Percentiles rank a stretch among this genome's conserved stretches.
Evolutionary conservation across 1,140 invertebrate species (phyloP).

Genomic region (Lethrus apterus): DNA sequence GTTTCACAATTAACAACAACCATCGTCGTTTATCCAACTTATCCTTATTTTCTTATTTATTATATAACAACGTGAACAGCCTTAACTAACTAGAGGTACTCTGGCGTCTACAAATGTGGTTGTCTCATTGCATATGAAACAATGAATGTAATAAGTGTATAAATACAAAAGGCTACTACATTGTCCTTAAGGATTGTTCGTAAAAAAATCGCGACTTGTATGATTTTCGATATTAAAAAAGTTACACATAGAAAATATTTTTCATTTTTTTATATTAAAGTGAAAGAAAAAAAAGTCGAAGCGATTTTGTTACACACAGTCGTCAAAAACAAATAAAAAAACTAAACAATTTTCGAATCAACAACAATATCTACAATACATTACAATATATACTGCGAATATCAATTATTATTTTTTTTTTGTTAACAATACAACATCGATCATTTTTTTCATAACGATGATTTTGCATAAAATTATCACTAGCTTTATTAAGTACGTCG

Average conservation of each 20-base stretch:
- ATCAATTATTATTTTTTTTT: constrained; percentile 32
- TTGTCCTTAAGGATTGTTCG: constrained; percentile 14
- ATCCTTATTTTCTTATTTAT: constrained; percentile 34
- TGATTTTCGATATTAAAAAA: no score
- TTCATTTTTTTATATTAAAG: no score
- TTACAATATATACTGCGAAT: constrained; percentile 38
- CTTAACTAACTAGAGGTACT: constrained; percentile 41
- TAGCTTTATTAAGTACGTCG: constrained; percentile 32
- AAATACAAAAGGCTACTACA: constrained; percentile 37
- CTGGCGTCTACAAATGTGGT: constrained; percentile 40
- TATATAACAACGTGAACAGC: constrained; percentile 44
- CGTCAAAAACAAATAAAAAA: constrained; percentile 13
- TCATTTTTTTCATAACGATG: no score
- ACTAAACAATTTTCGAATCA: constrained; percentile 34
- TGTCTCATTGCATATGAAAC: constrained; percentile 29
- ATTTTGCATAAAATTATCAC: constrained; percentile 34
- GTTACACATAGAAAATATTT: no score
- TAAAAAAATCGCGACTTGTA: no score
- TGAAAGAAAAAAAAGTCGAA: no score
- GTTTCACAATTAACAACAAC: constrained; percentile 8
- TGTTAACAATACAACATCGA: constrained; percentile 40
- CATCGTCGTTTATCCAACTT: constrained; percentile 12
- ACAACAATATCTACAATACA: constrained; percentile 42
- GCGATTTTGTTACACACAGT: not conserved
- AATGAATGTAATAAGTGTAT: constrained; percentile 35